Percentiles rank a stretch among this genome's conserved stretches.
phyloP scores from a whole-genome alignment of 2,113 vertebrate species.

The Typhlomys cinereus region DNA sequence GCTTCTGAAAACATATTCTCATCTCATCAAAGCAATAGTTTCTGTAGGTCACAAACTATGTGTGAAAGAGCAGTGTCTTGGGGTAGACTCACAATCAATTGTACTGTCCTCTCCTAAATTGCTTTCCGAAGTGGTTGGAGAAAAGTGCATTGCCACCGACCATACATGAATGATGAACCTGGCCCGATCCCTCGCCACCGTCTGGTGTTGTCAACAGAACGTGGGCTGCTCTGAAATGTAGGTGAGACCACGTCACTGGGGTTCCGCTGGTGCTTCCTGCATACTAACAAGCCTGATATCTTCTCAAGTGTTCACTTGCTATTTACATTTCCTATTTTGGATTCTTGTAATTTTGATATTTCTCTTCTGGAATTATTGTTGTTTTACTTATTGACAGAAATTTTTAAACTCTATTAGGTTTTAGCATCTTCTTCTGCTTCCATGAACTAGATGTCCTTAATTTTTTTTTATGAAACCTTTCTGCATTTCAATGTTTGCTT shows the following conservation, averaged over 20 bases:
- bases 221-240: background rate
- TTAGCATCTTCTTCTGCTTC: background rate
- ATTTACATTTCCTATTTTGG: background rate
- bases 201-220: background rate
- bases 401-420: background rate
- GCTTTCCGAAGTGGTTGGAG: background rate
- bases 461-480: constrained; percentile 33
- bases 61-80: background rate
- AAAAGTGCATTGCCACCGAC: background rate
- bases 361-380: background rate
- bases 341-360: constrained; percentile 15
- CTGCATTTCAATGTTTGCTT: background rate
- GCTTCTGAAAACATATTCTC: background rate
- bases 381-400: constrained; percentile 5
- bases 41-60: background rate
- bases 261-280: constrained; percentile 9
- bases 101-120: background rate
- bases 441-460: background rate
- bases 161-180: background rate
- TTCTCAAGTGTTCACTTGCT: background rate
- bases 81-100: background rate
- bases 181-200: background rate
- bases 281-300: background rate
- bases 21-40: background rate
- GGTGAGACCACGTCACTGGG: background rate